Evolutionary conservation across 2,888 invertebrate species (phyloP).

Genomic region (Dioctria rufipes): DNA sequence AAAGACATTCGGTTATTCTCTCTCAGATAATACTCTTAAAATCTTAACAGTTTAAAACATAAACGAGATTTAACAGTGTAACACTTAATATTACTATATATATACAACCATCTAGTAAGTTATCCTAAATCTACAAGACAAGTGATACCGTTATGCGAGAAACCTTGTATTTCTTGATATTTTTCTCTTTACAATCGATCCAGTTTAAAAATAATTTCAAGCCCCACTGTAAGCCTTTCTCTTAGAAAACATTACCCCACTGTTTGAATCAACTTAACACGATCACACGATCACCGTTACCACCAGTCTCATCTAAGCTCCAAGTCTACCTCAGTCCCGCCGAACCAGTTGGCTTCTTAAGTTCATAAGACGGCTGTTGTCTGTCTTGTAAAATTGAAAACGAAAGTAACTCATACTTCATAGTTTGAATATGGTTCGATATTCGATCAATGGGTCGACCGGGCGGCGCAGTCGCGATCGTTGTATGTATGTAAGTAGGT

Average conservation of each 20-base stretch:
- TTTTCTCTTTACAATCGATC: conserved; percentile 10
- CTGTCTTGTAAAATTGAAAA: background rate
- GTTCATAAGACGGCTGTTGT: background rate
- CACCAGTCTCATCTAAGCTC: conserved; percentile 17
- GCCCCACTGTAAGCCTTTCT: conserved; percentile 4
- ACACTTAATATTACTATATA: background rate
- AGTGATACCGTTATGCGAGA: conserved; percentile 25
- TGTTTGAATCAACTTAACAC: background rate
- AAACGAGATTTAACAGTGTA: conserved; percentile 54
- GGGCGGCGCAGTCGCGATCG: no score
- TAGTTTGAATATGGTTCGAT: no score
- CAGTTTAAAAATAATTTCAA: background rate
- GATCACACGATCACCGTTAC: conserved; percentile 15
- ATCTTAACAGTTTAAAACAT: background rate
- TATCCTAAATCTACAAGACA: conserved; percentile 44
- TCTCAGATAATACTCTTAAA: conserved; percentile 16
- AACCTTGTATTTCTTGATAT: background rate
- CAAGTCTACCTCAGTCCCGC: background rate
- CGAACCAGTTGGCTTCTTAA: conserved; percentile 25
- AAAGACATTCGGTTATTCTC: background rate
- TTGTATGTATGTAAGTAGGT: no score
- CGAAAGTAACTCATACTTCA: background rate
- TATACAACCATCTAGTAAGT: conserved; percentile 52
- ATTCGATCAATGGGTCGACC: no score
- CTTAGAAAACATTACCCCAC: conserved; percentile 23